These are phyloP conservation scores for Tetragonula clypearis DNA, from an alignment of 1,140 invertebrate genomes.

Conservation along the genomic window DNA sequence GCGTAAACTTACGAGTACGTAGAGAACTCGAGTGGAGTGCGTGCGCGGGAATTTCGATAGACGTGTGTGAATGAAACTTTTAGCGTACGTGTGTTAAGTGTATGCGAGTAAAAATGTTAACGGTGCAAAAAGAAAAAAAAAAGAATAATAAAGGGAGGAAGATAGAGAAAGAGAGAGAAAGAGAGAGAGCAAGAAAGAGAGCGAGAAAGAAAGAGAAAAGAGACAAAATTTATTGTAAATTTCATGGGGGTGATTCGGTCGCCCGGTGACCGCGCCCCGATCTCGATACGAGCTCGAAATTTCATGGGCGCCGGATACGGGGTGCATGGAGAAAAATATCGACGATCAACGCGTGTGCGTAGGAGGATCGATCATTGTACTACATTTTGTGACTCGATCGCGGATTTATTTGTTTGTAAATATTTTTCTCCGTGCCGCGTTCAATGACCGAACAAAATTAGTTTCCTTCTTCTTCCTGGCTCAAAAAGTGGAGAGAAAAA, in stretches of 20 bases:
- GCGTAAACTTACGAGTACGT: not conserved
- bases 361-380: not conserved
- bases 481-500: conserved; percentile 31
- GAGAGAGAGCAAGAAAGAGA: conserved; percentile 4
- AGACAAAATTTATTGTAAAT: conserved; percentile 74
- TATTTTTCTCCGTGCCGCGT: conserved; percentile 46
- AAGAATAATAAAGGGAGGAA: not conserved
- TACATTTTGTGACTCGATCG: not conserved
- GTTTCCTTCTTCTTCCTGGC: conserved; percentile 55
- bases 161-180: not conserved
- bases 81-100: not conserved
- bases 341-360: not conserved
- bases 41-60: not conserved
- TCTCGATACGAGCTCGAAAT: conserved; percentile 68
- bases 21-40: conserved; percentile 4
- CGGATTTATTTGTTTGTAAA: not conserved
- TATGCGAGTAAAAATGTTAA: not conserved
- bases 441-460: conserved; percentile 31
- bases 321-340: conserved; percentile 33
- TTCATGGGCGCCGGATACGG: conserved; percentile 58
- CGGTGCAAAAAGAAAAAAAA: not conserved
- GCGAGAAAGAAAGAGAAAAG: conserved; percentile 33
- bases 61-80: not conserved
- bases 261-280: conserved; percentile 72
- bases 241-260: conserved; percentile 72